Conservation (phyloP, 2,888 invertebrate species). For the Drymonia ruficornis region DNA sequence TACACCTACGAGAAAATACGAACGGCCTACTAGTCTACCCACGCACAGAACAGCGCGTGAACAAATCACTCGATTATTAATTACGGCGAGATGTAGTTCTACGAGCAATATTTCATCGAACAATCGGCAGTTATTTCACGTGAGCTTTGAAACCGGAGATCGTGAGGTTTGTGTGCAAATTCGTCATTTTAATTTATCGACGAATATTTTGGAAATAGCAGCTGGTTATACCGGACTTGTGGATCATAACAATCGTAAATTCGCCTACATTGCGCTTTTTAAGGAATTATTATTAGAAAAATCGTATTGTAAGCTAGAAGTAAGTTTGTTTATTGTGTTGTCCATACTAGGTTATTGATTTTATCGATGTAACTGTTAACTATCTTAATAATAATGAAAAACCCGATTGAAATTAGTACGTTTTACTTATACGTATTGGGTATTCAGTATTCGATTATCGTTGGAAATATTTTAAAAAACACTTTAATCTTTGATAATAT, state of each 20-base stretch:
- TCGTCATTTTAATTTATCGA: conserved; percentile 41
- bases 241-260: conserved; percentile 12
- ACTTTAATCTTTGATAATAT: no score
- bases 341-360: no score
- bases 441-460: no score
- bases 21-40: background rate
- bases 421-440: no score
- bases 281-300: conserved; percentile 1
- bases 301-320: background rate
- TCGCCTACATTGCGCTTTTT: conserved; percentile 10
- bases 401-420: background rate
- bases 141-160: conserved; percentile 35
- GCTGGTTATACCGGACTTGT: conserved; percentile 14
- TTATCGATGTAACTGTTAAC: no score
- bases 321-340: no score
- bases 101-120: conserved; percentile 50
- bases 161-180: conserved; percentile 40
- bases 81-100: conserved; percentile 42
- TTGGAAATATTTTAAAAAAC: no score
- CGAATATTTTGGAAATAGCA: conserved; percentile 26
- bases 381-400: background rate
- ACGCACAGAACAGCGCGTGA: background rate
- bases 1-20: background rate
- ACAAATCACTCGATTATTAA: conserved; percentile 39
- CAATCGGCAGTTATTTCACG: conserved; percentile 37